These are phyloP conservation scores for Hippocampus comes DNA, from an alignment of 2,113 vertebrate genomes.

Conservation along the genomic window DNA sequence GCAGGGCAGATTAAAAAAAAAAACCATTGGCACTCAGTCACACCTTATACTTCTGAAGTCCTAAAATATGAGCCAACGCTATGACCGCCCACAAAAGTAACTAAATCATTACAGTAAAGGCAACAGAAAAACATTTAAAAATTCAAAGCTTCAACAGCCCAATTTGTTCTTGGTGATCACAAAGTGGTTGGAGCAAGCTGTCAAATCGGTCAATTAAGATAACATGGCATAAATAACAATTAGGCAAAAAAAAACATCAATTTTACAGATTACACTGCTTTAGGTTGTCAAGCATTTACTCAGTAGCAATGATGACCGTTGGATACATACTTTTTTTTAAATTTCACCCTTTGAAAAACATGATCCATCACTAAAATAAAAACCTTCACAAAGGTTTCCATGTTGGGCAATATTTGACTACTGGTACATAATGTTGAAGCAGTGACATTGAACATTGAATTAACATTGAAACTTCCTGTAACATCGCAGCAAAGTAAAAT, in stretches of 20 bases:
- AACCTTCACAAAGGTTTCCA: background rate
- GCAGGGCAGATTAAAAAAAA: too few species aligned
- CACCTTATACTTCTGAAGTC: background rate
- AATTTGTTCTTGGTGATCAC: background rate
- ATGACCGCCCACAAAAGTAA: background rate
- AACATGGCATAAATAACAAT: background rate
- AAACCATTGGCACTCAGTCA: too few species aligned
- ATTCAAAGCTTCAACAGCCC: background rate
- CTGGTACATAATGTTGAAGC: background rate
- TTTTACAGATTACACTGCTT: background rate
- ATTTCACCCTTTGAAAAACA: background rate
- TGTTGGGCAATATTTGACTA: background rate
- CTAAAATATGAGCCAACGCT: background rate
- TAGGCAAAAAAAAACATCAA: background rate
- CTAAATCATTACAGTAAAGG: slow-evolving; percentile 9
- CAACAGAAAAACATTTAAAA: slow-evolving; percentile 21
- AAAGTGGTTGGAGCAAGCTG: background rate
- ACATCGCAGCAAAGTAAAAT: background rate
- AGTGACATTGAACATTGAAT: background rate
- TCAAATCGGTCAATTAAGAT: background rate
- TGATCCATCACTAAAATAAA: background rate
- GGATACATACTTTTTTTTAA: background rate
- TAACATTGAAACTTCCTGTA: background rate
- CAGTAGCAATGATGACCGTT: background rate
- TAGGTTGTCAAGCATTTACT: background rate